phyloP scores from a whole-genome alignment of 37 sponge, comb jelly and placozoan species.

The Petrosia ficiformis region DNA sequence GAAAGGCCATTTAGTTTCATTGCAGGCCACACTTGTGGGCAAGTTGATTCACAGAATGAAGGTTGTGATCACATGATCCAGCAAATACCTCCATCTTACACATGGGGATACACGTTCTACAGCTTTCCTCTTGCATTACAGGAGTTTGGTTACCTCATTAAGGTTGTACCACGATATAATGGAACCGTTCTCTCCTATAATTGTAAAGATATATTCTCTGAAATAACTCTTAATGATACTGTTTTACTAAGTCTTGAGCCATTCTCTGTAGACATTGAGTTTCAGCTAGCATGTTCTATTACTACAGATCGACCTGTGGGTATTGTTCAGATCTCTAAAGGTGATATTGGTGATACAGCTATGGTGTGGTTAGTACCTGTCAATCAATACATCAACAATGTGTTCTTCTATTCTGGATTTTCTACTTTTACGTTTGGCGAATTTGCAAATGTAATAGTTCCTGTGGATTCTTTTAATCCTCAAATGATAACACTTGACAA shows the following conservation, averaged over 20 bases:
- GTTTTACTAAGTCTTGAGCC: not conserved
- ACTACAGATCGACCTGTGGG: not conserved
- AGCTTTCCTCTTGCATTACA: not conserved
- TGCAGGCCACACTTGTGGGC: not conserved
- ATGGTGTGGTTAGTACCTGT: not conserved
- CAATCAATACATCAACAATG: not conserved
- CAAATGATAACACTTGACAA: not conserved
- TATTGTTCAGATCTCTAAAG: not conserved
- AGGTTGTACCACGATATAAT: no score
- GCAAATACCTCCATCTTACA: not conserved
- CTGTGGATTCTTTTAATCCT: not conserved
- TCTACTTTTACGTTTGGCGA: not conserved
- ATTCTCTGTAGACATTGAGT: not conserved
- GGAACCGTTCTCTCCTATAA: not conserved
- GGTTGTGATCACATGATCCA: not conserved
- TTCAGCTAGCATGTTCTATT: not conserved
- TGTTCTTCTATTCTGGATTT: not conserved
- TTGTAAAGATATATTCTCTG: not conserved
- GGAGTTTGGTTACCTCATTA: not conserved
- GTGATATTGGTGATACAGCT: not conserved
- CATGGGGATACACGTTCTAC: constrained; percentile 2
- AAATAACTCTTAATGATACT: not conserved
- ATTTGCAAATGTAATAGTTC: not conserved
- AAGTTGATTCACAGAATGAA: not conserved
- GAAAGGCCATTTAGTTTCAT: not conserved